Conservation (phyloP, 2,113 vertebrate genomes). For the Semnornis frantzii region DNA sequence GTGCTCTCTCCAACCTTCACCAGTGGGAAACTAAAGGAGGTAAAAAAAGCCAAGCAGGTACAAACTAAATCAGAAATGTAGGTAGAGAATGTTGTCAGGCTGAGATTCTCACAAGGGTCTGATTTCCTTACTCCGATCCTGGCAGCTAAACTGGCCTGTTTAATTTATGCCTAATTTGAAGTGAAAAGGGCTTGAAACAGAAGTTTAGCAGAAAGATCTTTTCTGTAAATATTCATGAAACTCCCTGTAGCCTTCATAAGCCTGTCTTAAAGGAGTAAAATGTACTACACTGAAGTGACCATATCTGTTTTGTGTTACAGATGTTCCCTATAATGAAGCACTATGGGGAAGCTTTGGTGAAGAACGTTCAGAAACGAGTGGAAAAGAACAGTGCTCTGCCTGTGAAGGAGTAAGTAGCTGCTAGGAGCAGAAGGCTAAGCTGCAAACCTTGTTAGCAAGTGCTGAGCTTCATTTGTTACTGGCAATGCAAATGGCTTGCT, state of each 20-base stretch:
- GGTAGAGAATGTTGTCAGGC: background rate
- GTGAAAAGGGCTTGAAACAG: background rate
- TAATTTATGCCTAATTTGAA: background rate
- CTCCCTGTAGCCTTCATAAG: background rate
- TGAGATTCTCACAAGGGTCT: background rate
- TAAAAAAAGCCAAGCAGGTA: slow-evolving; percentile 1
- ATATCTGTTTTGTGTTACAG: slow-evolving; percentile 64
- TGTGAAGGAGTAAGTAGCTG: slow-evolving; percentile 81
- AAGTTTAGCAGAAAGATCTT: background rate
- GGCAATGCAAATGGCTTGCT: background rate
- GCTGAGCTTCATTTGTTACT: background rate
- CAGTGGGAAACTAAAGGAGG: slow-evolving; percentile 86
- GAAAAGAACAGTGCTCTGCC: slow-evolving; percentile 34
- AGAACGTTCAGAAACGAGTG: slow-evolving; percentile 61
- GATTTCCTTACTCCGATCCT: background rate
- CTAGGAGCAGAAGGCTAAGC: background rate
- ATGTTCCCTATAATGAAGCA: slow-evolving; percentile 84
- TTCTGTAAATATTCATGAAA: slow-evolving; percentile 15
- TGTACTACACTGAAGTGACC: background rate
- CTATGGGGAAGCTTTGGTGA: slow-evolving; percentile 73
- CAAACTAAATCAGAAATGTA: background rate
- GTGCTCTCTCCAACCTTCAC: slow-evolving; percentile 85
- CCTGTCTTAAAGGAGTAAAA: background rate
- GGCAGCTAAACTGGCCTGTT: background rate
- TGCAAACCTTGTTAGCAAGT: background rate